A percentile compares a stretch with the other conserved stretches of the same genome.
phyloP scores from a whole-genome alignment of 2,888 invertebrate genomes.

The Pimpla rufipes region DNA sequence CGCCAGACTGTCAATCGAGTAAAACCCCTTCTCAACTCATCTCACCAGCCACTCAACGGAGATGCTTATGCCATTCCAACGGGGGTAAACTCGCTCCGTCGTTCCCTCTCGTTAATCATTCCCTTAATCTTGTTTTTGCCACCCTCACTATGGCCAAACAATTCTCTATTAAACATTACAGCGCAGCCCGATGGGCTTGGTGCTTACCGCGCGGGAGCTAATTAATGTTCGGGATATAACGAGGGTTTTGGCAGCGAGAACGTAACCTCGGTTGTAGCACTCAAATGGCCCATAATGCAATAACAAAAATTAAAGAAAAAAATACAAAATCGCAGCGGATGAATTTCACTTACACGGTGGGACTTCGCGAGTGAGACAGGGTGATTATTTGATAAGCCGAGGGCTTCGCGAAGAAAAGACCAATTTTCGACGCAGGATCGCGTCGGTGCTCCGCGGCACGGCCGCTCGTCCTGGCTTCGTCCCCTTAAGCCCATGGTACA shows the following conservation, averaged over 20 bases:
- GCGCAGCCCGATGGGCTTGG: background rate
- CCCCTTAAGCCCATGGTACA: constrained; percentile 2
- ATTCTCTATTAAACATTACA: constrained; percentile 15
- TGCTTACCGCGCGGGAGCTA: background rate
- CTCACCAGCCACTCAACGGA: constrained; percentile 23
- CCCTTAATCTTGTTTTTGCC: constrained; percentile 11
- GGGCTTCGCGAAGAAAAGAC: constrained; percentile 15
- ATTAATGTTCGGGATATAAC: constrained; percentile 1
- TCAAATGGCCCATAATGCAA: background rate
- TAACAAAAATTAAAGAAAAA: background rate
- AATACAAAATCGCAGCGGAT: background rate
- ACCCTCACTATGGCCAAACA: background rate
- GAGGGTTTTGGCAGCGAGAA: background rate
- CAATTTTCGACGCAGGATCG: constrained; percentile 31
- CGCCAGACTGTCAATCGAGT: constrained; percentile 63
- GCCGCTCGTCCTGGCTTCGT: background rate
- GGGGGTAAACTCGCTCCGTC: constrained; percentile 12
- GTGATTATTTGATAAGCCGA: background rate
- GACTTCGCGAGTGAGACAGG: background rate
- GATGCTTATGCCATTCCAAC: constrained; percentile 2
- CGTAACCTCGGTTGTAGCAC: background rate
- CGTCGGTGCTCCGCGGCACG: background rate
- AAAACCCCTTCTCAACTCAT: constrained; percentile 54
- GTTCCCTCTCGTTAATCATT: constrained; percentile 27
- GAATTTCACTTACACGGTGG: background rate